phyloP scores from a whole-genome alignment of 92 coral and sea anemone genomes.

The Muricea muricata region DNA sequence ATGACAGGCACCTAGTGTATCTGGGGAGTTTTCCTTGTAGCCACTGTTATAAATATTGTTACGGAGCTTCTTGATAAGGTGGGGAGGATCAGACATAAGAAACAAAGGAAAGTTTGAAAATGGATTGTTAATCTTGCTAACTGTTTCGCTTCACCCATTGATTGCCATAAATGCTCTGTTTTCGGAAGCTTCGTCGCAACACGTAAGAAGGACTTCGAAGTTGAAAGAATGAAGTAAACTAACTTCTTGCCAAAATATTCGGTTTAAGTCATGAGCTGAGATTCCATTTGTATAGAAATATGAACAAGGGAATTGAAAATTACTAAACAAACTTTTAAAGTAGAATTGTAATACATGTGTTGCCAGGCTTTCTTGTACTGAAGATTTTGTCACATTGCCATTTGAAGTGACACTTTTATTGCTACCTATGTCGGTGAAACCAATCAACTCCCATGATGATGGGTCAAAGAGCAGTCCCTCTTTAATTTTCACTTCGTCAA shows the following conservation, averaged over 20 bases:
- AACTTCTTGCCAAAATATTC: conserved; percentile 72
- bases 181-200: conserved; percentile 72
- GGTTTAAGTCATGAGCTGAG: conserved; percentile 52
- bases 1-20: conserved; percentile 39
- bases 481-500: conserved; percentile 44
- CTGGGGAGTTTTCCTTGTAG: conserved; percentile 42
- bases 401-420: conserved; percentile 23
- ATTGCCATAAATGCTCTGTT: conserved; percentile 62
- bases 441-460: conserved; percentile 45
- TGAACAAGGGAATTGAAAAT: conserved; percentile 62
- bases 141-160: conserved; percentile 58
- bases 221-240: conserved; percentile 66
- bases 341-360: conserved; percentile 70
- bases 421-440: conserved; percentile 26
- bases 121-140: conserved; percentile 52
- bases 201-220: conserved; percentile 51
- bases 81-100: conserved; percentile 72
- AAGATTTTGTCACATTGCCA: conserved; percentile 1
- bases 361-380: conserved; percentile 30
- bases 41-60: conserved; percentile 66
- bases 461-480: conserved; percentile 51
- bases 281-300: conserved; percentile 65
- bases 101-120: conserved; percentile 50
- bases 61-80: conserved; percentile 60
- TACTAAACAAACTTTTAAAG: conserved; percentile 53